phyloP scores from a whole-genome alignment of 37 sponge, comb jelly and placozoan species.

The Cliona cf. orientalis region DNA sequence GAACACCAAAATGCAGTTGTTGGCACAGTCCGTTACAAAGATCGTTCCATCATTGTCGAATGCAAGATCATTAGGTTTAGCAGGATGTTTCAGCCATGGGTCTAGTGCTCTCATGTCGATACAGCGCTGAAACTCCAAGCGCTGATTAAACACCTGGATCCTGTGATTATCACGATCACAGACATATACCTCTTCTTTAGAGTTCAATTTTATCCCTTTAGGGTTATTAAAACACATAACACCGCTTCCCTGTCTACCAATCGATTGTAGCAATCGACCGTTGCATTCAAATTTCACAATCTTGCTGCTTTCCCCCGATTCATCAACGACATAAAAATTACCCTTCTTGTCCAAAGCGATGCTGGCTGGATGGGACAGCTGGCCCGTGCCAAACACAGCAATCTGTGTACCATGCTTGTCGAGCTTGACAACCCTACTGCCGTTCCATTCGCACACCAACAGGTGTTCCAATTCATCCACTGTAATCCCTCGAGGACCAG shows the following conservation, averaged over 20 bases:
- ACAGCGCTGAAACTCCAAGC: background rate
- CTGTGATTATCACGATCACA: slow-evolving; percentile 40
- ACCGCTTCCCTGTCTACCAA: background rate
- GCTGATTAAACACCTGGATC: slow-evolving; percentile 17
- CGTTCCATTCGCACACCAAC: slow-evolving; percentile 24
- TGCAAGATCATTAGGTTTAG: slow-evolving; percentile 9
- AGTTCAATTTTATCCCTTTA: no score
- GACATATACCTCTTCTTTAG: slow-evolving; percentile 20
- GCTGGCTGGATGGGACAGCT: slow-evolving; percentile 21
- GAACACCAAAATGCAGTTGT: slow-evolving; percentile 20
- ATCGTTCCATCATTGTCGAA: background rate
- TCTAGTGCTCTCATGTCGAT: background rate
- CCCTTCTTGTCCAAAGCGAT: background rate
- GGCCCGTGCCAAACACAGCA: background rate
- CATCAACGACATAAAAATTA: slow-evolving; percentile 10
- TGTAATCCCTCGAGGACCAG: background rate
- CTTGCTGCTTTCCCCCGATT: background rate
- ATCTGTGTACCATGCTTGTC: slow-evolving; percentile 16
- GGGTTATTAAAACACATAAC: slow-evolving; percentile 20
- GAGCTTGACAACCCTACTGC: background rate
- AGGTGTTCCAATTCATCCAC: background rate
- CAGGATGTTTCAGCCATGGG: background rate
- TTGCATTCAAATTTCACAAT: background rate
- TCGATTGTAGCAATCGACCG: background rate
- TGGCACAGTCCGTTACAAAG: slow-evolving; percentile 5